These are phyloP conservation scores for Scaptomyza caliginosa DNA, from an alignment of 2,888 invertebrate genomes.

Conservation along the genomic window DNA sequence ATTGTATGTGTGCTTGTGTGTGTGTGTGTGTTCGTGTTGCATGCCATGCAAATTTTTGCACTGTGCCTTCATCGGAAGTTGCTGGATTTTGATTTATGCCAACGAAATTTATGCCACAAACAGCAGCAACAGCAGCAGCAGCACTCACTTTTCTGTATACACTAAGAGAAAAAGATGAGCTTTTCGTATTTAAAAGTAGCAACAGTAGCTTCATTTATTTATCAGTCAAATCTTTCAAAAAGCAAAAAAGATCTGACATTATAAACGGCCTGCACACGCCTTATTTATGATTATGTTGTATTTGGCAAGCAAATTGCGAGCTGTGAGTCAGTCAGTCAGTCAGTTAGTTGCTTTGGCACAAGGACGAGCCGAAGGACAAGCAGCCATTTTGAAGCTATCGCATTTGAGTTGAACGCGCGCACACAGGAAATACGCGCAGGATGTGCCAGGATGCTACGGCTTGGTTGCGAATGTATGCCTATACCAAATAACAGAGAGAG, in stretches of 20 bases:
- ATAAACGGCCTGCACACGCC: conserved; percentile 83
- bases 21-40: conserved; percentile 17
- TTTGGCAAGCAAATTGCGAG: conserved; percentile 58
- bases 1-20: conserved; percentile 4
- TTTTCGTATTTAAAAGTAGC: conserved; percentile 24
- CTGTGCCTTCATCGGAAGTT: conserved; percentile 82
- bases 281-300: conserved; percentile 71
- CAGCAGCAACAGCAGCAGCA: conserved; percentile 10
- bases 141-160: background rate
- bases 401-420: conserved; percentile 68
- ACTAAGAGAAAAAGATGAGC: conserved; percentile 1
- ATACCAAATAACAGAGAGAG: conserved; percentile 9
- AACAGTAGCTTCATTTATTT: conserved; percentile 19
- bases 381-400: conserved; percentile 76
- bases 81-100: conserved; percentile 84
- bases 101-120: conserved; percentile 79
- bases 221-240: conserved; percentile 47
- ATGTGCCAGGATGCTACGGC: conserved; percentile 61
- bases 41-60: conserved; percentile 76
- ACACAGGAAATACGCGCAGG: conserved; percentile 77
- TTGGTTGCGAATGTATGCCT: conserved; percentile 7
- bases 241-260: conserved; percentile 60
- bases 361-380: conserved; percentile 34
- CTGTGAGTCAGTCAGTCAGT: conserved; percentile 24
- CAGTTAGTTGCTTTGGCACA: background rate